Base-by-base conservation (phyloP, 2,113 vertebrate genomes). In the Triplophysa dalaica region DNA sequence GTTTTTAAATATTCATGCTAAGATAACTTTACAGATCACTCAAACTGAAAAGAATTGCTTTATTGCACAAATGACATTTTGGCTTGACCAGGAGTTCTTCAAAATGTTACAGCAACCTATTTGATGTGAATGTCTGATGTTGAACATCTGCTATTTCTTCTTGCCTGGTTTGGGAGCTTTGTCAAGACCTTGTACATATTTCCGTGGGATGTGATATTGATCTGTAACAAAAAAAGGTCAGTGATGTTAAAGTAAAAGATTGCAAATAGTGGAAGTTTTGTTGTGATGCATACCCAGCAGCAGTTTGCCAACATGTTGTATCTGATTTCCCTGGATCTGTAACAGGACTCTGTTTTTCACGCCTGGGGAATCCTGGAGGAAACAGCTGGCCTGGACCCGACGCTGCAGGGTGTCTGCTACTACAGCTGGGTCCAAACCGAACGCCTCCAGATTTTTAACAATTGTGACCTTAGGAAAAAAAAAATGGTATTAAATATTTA, bases 301-400 rank as follows among this genome's bases (percentile, higher is more conserved):
- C 78, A 99, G 87, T 87, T 90, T 94, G 87, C 94, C 91, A 2
- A 94, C 90, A 43, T 98, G 95, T 78, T 94, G 91, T 85, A 96
- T 87, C 91, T 99, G 98, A 89, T 97, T 98, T 70, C 98, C 98
- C 87, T 99, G 98, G 87, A 98, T 94, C 88, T 98, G 97, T 73
- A 99, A 95, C 86, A 94, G 91, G 41, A 95, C 89, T 86, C 92
- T 91, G 81, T 98, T 96, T 85, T 95, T 99, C 63, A 92, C 52
- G n/a, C 95, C 96, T 1, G 95, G 94, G 2, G 91, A 48, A 0
- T 93, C 87, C 2, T 89, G 89, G 79, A 98, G 85, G 2, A 94
- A 93, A 5, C 94, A 92, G 85, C 97, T 99, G 77, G 98, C 98
- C 85, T 99, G 98, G 64, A 96, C 96, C 79, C 91, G 91, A 77